Base-by-base conservation (phyloP, 2,113 vertebrate species). In the Cyanoliseus patagonus region DNA sequence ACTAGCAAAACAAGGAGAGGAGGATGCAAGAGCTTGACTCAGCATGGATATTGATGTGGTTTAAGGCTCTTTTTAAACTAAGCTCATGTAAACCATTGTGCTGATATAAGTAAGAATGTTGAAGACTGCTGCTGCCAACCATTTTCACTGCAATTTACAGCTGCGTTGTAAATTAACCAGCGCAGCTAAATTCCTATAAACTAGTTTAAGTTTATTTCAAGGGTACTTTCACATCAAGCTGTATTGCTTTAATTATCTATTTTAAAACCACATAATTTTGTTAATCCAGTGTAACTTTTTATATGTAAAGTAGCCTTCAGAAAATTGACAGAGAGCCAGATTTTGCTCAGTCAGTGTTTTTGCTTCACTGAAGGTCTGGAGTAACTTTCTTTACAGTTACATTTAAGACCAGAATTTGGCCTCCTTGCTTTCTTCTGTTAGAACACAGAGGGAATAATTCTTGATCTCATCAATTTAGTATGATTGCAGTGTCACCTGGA, bases 221-320 rank as follows among this genome's bases (percentile, higher is more conserved):
- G 94, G 46, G 88, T 92, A 95, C 93, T 96, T 96, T 96, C 96
- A 96, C 92, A 95, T 91, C 93, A 92, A 94, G 88, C 88, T 76
- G 80, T 82, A 94, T 92, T 96, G 86, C 86, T 97, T 96, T 97
- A 97, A 97, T 96, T 96, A 94, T 94, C 86, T 90, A 41, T 88
- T 96, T 96, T 84, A 85, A 97, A 95, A 94, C 94, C 94, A 8
- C 94, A 82, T 86, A 83, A 95, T 97, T 95, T 95, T 95, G 88
- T 96, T 97, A 96, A 96, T 86, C 80, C 86, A 76, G 90, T 87
- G 70, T 76, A 95, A 96, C 91, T 97, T 96, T 94, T 95, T 97
- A 96, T 96, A 96, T 97, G 95, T 76, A 97, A 96, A 95, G 86
- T 79, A 96, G 74, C 95, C 77, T 88, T 97, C 81, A 95, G 91